Evolutionary conservation across 2,113 vertebrate species (phyloP), one percentile per base, ranked within the genome.

Genomic region (Raja brachyura): DNA sequence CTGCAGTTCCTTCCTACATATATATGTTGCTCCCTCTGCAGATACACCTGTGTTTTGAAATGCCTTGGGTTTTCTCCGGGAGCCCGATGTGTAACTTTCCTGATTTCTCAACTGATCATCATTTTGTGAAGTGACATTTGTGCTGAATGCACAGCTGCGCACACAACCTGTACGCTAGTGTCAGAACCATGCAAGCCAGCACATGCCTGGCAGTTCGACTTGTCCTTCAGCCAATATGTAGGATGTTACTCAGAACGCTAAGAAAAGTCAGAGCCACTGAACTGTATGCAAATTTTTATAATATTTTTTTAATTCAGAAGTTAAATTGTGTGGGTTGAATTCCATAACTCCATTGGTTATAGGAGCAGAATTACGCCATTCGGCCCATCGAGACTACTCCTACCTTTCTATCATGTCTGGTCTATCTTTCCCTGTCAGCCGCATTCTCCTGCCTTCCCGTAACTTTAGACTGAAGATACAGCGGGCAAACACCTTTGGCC

Each of bases 51-150:
- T 10, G 61, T 18, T 31, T 88, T 88, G n/a, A 31, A 88, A 5
- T 88, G 83, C 83, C 83, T 88, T 61, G n/a, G 25, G 83, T 31
- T 88, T 88, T 88, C 83, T 88, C 59, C 63, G 5, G 56, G 56
- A 63, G 11, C 13, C 56, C 59, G 28, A 7, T 88, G 31, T 18
- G 28, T 63, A 28, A 88, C 25, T 33, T 9, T n/a, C 75, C 9
- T 14, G 54, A n/a, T 66, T 31, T 10, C 83, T 59, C 13, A 66
- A 2, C 59, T n/a, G 56, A 63, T 86, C 56, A 88, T 13, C 20
- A 31, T 13, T 63, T 63, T 33, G 13, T 88, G 83, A 88, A 66
- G 4, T 63, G 83, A 1, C 54, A 2, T 5, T 39, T 16, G 8
- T 79, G 77, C 20, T 59, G 25, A 3, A 48, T 28, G 28, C 63